Base-by-base conservation (phyloP, 2,888 invertebrate species). In the Unio pictorum region DNA sequence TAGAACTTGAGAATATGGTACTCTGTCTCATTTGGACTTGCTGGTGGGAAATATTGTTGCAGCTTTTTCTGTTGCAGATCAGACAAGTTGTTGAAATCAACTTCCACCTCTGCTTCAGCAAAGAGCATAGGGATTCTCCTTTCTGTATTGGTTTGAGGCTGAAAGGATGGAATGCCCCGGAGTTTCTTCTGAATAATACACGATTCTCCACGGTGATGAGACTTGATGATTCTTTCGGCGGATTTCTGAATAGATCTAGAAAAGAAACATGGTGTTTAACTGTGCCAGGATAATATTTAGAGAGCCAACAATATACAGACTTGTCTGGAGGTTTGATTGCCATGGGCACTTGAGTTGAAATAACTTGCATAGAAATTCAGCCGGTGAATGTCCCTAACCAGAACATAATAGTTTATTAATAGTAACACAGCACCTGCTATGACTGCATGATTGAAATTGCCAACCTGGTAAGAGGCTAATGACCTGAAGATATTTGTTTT, bases 1-100 rank as follows among this genome's bases (percentile, higher is more conserved):
- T 87, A 87, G 73, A 87, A 87, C 75, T 87, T 87, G 66, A 87
- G 81, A 56, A 87, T 85, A 72, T 87, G 84, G 66, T 82, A 87
- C 69, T 87, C 87, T 11, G 79, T 81, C 56, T 84, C 82, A 57
- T 81, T 79, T 26, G 81, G 76, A 69, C 86, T 86, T 26, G 85
- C 86, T 23, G 86, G 87, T 15, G 86, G 87, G 66, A 72, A 84
- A 62, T 75, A 78, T 23, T 64, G 71, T 69, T 80, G 71, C 69
- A 80, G 64, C 34, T 74, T 72, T 68, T 78, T 45, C 45, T 45
- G 69, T 58, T 74, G 72, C 28, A 57, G 61, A 56, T 75, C 71
- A 64, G 56, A 30, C 15, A 67, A 28, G 15, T 61, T 64, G 28
- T 68, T 61, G 15, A 63, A 55, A 20, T 74, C 71, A 17, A 75